Conservation (phyloP, 2,888 invertebrate species). For the Ametastegia equiseti region DNA sequence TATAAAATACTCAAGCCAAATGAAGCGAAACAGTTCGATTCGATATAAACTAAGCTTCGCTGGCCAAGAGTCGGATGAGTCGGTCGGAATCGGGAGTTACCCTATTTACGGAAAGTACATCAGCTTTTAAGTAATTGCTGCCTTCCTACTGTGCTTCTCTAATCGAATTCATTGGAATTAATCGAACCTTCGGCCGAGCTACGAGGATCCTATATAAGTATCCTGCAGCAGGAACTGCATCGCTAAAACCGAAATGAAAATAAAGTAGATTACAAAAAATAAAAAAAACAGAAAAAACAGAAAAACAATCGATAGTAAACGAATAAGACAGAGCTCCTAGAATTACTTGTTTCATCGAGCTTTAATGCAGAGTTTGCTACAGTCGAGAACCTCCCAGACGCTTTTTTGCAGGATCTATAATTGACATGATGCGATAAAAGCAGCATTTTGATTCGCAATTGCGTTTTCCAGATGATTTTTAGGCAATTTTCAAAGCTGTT, state of each 20-base stretch:
- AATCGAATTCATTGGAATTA: neutral
- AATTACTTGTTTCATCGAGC: no score
- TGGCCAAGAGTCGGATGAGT: neutral
- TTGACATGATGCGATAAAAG: no score
- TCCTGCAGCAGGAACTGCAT: neutral
- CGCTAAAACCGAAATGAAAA: neutral
- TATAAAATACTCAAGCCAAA: neutral
- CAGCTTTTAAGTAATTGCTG: conserved; percentile 6
- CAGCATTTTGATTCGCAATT: no score
- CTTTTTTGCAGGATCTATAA: no score
- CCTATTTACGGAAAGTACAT: neutral
- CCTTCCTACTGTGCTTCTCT: neutral
- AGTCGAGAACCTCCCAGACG: no score
- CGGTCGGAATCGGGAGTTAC: neutral
- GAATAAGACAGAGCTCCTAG: no score
- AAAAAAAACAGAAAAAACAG: no score
- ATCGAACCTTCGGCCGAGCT: neutral
- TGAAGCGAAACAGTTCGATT: neutral
- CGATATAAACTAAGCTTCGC: neutral
- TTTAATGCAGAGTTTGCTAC: no score
- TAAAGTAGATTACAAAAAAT: no score
- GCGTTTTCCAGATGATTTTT: no score
- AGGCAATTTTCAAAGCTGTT: no score
- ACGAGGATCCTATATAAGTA: neutral
- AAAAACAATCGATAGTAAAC: no score